phyloP scores from a whole-genome alignment of 2,113 vertebrate genomes.

The Corapipo altera region DNA sequence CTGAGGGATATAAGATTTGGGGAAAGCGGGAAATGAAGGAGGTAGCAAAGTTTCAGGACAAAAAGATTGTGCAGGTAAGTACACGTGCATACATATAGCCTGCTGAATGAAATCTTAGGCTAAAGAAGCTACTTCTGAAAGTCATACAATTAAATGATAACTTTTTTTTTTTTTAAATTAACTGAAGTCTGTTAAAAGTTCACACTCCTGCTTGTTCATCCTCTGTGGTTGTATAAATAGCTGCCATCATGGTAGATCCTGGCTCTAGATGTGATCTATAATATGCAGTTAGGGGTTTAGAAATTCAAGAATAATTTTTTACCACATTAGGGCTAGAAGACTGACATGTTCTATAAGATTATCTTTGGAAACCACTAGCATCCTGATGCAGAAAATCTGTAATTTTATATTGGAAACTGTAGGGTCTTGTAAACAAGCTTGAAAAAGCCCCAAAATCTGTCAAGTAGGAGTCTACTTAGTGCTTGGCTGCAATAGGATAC shows the following conservation, averaged over 20 bases:
- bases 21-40: background rate
- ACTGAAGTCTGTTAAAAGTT: background rate
- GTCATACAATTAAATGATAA: background rate
- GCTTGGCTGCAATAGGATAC: background rate
- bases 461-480: background rate
- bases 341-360: background rate
- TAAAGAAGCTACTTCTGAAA: background rate
- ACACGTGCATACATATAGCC: accelerated
- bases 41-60: background rate
- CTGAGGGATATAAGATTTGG: background rate
- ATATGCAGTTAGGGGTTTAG: background rate
- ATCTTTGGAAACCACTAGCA: background rate
- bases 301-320: background rate
- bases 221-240: background rate
- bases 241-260: background rate
- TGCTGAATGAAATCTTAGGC: background rate
- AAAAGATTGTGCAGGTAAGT: background rate
- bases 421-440: background rate
- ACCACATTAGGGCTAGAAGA: background rate
- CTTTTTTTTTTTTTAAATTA: background rate
- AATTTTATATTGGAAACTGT: background rate
- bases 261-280: background rate
- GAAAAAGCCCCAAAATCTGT: background rate
- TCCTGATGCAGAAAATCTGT: background rate
- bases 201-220: background rate